Base-by-base conservation (phyloP, 2,888 invertebrate genomes). In the Agrotis ipsilon region DNA sequence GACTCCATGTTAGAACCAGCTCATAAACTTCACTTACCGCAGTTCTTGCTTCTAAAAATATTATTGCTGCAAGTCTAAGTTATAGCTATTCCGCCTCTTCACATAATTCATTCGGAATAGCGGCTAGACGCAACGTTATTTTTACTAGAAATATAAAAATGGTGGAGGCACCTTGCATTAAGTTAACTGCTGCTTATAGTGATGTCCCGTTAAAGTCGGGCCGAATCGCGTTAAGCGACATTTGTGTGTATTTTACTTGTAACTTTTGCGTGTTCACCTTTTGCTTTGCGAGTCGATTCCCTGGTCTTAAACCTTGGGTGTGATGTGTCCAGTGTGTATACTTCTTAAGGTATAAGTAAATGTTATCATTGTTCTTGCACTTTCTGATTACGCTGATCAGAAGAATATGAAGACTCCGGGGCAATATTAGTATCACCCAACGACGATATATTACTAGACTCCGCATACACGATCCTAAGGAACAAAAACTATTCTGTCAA, bases 101-200 rank as follows among this genome's bases (percentile, higher is more conserved):
- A 58, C 61, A 58, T 78, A 77, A 72, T 51, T 81, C 63, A 67
- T 51, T 21, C 32, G 24, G 60, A 64, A 81, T 39, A 54, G 63
- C 49, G 72, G 81, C 81, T 81, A 76, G 66, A 81, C 57, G 24
- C 66, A 57, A 46, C 46, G 59, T 66, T 6, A 54, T 21, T 16
- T 11, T 51, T 46, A 61, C 52, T 14, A 45, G 21, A 67, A 61
- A 13, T 49, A 67, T 81, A 67, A 80, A 71, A 71, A 67, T 32
- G 32, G 32, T 55, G n/a, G 13, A 60, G 9, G 11, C 24, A 51
- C 80, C 64, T n/a, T 60, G 68, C 63, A 52, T 49, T 43, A 63
- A 32, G 52, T 68, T 45, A 27, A 19, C 43, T 46, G 27, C 55
- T 32, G 21, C 19, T 39, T 45, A 39, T 39, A 52, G 32, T 13